Percentiles rank a stretch among this genome's conserved stretches.
Conservation (phyloP, 2,888 invertebrate genomes). For the Drosophila dives region DNA sequence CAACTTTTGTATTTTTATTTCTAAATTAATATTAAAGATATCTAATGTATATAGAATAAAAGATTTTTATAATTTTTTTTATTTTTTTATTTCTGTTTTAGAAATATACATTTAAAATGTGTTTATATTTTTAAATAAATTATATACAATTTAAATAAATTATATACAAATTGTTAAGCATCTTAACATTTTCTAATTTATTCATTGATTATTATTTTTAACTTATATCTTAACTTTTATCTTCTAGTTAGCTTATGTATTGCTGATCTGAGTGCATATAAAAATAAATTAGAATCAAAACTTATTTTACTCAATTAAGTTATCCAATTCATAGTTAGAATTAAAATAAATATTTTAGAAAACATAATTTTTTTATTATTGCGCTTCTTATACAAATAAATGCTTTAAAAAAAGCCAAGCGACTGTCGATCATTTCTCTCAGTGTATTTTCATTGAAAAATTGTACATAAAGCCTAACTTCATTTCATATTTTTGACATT, state of each 20-base stretch:
- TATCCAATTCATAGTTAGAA: neutral
- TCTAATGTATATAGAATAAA: no score
- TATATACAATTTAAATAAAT: neutral
- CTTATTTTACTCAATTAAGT: no score
- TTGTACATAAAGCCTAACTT: slow-evolving; percentile 61
- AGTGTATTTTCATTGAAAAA: slow-evolving; percentile 57
- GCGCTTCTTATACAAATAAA: neutral
- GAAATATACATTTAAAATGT: neutral
- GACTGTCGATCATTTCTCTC: slow-evolving; percentile 24
- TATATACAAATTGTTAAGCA: neutral
- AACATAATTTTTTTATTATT: neutral
- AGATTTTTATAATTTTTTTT: no score
- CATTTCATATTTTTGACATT: slow-evolving; percentile 73
- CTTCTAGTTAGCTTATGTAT: neutral
- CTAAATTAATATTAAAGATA: no score
- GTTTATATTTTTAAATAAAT: neutral
- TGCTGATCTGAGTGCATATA: neutral
- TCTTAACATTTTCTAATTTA: neutral
- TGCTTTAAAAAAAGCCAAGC: neutral
- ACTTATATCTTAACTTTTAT: neutral
- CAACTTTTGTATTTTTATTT: no score
- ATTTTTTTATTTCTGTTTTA: no score
- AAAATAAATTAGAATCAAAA: neutral
- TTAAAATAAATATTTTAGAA: neutral
- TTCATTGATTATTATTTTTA: neutral